Base-by-base conservation (phyloP, 1,140 invertebrate species). In the Drosophila tropicalis region DNA sequence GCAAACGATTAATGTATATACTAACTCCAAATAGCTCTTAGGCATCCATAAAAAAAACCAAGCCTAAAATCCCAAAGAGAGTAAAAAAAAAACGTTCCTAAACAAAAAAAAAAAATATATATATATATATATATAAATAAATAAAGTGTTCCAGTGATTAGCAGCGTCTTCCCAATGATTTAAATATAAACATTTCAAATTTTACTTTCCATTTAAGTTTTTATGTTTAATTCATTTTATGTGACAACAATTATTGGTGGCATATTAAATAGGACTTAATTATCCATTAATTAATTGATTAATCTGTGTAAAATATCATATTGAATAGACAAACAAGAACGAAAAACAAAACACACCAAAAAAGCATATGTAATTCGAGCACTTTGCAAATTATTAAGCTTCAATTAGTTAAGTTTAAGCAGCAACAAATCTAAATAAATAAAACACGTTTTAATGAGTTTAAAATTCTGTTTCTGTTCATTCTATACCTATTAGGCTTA, bases 71-170 rank as follows among this genome's bases (percentile, higher is more conserved):
- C 44, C 44, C 9, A 51, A 51, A 22, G 9, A 22, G 17, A 22
- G 36, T 19, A 7, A 61, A 22, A 58, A 66, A 71, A 67, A 77
- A 70, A 72, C 61, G 74, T 77, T 77, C 75, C 74, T 67, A 62
- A 70, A 70, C 12, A 29, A 51, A 19, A 47, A 47, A 41, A 44
- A n/a, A 66, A 10, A 36, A 34, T 1, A 34, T 3, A 34, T 22
- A 34, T 1, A 34, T 3, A 34, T 7, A 34, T n/a, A n/a, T n/a
- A n/a, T n/a, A n/a, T n/a, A n/a, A n/a, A 34, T 34, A 29, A 22
- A 22, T 32, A 19, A 63, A 47, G 60, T 47, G 44, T 44, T 85
- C 63, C 74, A 81, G 82, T 85, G 82, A 85, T 85, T 85, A 81
- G 67, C 36, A 71, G 67, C 58, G 82, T 85, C 82, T 85, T 85